A percentile compares a stretch with the other conserved stretches of the same genome.
These are phyloP conservation scores for Mugil cephalus DNA, from an alignment of 2,113 vertebrate genomes.

Conservation along the genomic window DNA sequence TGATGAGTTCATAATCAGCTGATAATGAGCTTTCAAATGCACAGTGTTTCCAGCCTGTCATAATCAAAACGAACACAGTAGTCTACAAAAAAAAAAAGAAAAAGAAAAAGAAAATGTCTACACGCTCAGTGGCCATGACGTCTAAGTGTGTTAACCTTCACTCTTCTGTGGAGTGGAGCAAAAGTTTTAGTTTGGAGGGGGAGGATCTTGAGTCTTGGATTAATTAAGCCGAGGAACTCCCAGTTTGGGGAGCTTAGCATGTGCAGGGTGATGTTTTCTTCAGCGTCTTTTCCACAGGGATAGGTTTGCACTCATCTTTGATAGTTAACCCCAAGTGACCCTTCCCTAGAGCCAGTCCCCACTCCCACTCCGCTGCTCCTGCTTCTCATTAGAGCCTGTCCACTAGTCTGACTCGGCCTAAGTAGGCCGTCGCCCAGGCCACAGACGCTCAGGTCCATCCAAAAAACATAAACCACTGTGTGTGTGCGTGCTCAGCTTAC, in stretches of 20 bases:
- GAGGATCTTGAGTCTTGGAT: conserved; percentile 81
- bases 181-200: conserved; percentile 26
- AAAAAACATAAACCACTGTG: conserved; percentile 10
- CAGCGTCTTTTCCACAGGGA: conserved; percentile 84
- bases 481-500: conserved; percentile 16
- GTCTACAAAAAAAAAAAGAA: too few relatives aligned
- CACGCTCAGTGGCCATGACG: conserved; percentile 36
- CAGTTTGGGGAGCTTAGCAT: conserved; percentile 82
- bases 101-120: conserved; percentile 9
- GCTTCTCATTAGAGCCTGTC: conserved; percentile 85
- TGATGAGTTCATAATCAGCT: conserved; percentile 14
- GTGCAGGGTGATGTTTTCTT: conserved; percentile 83
- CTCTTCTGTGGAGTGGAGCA: conserved; percentile 50
- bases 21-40: conserved; percentile 36
- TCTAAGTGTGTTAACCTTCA: conserved; percentile 42
- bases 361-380: conserved; percentile 80
- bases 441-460: conserved; percentile 37
- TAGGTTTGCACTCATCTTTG: conserved; percentile 88
- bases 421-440: conserved; percentile 60
- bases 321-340: conserved; percentile 85
- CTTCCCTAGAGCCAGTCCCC: conserved; percentile 72
- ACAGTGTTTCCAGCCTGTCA: conserved; percentile 15
- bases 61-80: conserved; percentile 15
- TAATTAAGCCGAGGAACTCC: conserved; percentile 84
- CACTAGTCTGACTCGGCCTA: conserved; percentile 62